Evolutionary conservation across 1,140 invertebrate genomes (phyloP).

Genomic region (Chironomus tepperi): DNA sequence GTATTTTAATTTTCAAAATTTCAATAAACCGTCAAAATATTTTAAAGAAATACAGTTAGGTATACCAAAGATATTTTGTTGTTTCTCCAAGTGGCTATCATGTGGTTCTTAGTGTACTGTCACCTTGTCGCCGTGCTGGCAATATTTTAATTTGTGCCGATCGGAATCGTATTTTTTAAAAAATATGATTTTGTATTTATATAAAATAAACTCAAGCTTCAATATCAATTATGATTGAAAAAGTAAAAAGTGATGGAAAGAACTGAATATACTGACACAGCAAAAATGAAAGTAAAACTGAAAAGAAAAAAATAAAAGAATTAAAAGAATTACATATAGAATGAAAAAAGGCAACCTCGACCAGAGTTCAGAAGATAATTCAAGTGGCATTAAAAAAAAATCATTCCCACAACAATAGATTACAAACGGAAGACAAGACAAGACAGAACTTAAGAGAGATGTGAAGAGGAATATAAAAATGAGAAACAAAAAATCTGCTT

Average conservation of each 20-base stretch:
- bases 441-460: background rate
- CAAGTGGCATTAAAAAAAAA: constrained; percentile 12
- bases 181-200: no score
- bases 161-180: no score
- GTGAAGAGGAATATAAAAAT: background rate
- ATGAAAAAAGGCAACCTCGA: background rate
- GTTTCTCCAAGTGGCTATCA: no score
- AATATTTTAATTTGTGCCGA: no score
- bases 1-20: no score
- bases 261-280: background rate
- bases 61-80: no score
- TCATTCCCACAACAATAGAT: constrained; percentile 12
- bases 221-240: background rate
- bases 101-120: no score
- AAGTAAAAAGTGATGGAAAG: background rate
- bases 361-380: background rate
- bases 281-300: background rate
- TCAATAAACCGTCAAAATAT: no score
- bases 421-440: constrained; percentile 12
- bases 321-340: background rate
- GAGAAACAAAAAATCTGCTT: constrained; percentile 13
- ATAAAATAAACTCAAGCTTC: background rate
- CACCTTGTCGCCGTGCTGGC: no score
- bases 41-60: no score
- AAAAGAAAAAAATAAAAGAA: background rate